These are phyloP conservation scores for Cydia pomonella DNA, from an alignment of 1,140 invertebrate genomes.

Conservation along the genomic window DNA sequence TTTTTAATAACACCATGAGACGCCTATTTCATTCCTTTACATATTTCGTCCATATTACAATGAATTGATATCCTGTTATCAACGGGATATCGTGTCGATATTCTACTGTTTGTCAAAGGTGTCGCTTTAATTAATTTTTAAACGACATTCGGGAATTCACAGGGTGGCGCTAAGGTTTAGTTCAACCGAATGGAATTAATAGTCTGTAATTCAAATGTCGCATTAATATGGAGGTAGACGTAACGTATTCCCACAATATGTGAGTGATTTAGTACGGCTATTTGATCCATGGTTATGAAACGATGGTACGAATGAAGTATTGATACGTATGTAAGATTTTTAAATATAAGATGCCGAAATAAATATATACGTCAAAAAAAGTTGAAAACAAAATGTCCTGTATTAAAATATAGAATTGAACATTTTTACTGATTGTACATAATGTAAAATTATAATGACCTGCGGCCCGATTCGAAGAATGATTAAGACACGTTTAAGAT, in stretches of 20 bases:
- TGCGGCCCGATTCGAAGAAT: no score
- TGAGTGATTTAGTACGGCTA: neutral
- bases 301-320: neutral
- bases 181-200: neutral
- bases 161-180: neutral
- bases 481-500: no score
- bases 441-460: no score
- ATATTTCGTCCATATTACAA: neutral
- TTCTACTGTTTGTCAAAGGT: constrained; percentile 7
- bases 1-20: constrained; percentile 11
- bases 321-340: no score
- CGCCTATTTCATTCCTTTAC: neutral
- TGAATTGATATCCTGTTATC: neutral
- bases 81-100: neutral
- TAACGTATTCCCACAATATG: neutral
- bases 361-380: no score
- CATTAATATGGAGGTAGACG: constrained; percentile 6
- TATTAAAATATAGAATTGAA: no score
- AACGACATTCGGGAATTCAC: neutral
- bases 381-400: no score
- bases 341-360: no score
- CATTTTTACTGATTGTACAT: no score
- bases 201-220: constrained; percentile 4
- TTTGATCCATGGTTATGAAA: neutral
- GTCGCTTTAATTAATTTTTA: neutral